Percentiles rank a stretch among this genome's conserved stretches.
phyloP scores from a whole-genome alignment of 2,797 vertebrate species.

The Salmo trutta region DNA sequence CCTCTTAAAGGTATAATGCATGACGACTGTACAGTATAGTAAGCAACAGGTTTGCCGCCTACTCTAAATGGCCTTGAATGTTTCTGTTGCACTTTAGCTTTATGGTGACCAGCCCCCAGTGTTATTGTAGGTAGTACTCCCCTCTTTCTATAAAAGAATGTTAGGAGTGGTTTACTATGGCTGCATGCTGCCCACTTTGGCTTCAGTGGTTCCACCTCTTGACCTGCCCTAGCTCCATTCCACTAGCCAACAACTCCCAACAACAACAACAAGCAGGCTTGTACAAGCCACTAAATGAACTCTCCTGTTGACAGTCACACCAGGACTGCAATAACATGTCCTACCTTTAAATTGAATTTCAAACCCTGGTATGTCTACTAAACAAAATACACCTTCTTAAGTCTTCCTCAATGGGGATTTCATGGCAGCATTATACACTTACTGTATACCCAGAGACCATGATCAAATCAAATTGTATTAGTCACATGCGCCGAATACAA shows the following conservation, averaged over 20 bases:
- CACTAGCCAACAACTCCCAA: constrained; percentile 24
- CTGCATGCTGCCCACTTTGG: background rate
- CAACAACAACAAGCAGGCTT: constrained; percentile 8
- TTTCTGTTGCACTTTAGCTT: background rate
- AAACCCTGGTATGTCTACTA: background rate
- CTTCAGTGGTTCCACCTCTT: background rate
- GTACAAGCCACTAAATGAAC: background rate
- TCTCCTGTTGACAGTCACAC: background rate
- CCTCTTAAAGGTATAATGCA: background rate
- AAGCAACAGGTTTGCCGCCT: background rate
- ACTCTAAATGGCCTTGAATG: background rate
- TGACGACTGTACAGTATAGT: background rate
- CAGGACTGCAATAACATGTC: background rate
- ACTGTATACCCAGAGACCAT: background rate
- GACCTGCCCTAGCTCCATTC: constrained; percentile 1
- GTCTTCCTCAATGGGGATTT: background rate
- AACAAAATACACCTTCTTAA: background rate
- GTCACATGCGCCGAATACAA: too few relatives aligned
- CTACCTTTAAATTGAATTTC: background rate
- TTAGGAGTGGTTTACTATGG: background rate
- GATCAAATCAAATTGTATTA: background rate
- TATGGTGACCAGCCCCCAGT: too few relatives aligned
- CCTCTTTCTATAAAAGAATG: background rate
- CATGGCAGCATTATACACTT: too few relatives aligned
- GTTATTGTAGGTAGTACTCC: background rate